These are phyloP conservation scores for Unio pictorum DNA, from an alignment of 2,888 invertebrate species.

Conservation along the genomic window DNA sequence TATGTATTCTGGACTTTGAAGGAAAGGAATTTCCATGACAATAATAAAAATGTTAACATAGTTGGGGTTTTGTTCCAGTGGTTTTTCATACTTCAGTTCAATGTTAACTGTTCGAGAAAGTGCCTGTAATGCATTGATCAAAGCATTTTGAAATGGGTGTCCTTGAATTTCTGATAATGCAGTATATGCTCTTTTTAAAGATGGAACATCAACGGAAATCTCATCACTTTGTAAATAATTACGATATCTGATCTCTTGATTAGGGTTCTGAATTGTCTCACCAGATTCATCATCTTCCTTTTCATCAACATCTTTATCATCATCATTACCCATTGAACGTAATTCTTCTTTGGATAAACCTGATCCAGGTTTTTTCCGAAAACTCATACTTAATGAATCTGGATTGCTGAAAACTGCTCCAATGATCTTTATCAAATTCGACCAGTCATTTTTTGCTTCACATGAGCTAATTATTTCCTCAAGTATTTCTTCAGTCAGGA, in stretches of 20 bases:
- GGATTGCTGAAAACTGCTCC: slow-evolving; percentile 83
- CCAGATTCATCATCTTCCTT: slow-evolving; percentile 49
- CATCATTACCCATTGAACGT: slow-evolving; percentile 82
- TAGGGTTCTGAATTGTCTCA: slow-evolving; percentile 5
- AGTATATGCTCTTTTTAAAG: slow-evolving; percentile 81
- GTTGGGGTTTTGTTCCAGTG: slow-evolving; percentile 71
- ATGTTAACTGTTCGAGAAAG: slow-evolving; percentile 82
- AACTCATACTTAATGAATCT: slow-evolving; percentile 82
- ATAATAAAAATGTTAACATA: slow-evolving; percentile 79
- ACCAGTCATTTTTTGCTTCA: slow-evolving; percentile 79
- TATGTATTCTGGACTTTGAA: slow-evolving; percentile 80
- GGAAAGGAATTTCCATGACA: slow-evolving; percentile 83
- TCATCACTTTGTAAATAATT: slow-evolving; percentile 1
- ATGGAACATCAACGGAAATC: slow-evolving; percentile 68
- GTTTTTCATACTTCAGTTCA: slow-evolving; percentile 77
- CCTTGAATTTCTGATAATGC: slow-evolving; percentile 73
- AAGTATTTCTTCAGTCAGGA: slow-evolving; percentile 83
- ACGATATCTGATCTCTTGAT: background rate
- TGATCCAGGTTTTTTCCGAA: slow-evolving; percentile 73
- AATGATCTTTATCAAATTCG: slow-evolving; percentile 82
- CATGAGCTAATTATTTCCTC: slow-evolving; percentile 84
- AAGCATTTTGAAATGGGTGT: slow-evolving; percentile 77
- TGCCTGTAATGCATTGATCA: slow-evolving; percentile 83
- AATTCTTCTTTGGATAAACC: slow-evolving; percentile 15
- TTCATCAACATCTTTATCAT: slow-evolving; percentile 88